Base-by-base conservation (phyloP, 2,113 vertebrate species). In the Callocephalon fimbriatum region DNA sequence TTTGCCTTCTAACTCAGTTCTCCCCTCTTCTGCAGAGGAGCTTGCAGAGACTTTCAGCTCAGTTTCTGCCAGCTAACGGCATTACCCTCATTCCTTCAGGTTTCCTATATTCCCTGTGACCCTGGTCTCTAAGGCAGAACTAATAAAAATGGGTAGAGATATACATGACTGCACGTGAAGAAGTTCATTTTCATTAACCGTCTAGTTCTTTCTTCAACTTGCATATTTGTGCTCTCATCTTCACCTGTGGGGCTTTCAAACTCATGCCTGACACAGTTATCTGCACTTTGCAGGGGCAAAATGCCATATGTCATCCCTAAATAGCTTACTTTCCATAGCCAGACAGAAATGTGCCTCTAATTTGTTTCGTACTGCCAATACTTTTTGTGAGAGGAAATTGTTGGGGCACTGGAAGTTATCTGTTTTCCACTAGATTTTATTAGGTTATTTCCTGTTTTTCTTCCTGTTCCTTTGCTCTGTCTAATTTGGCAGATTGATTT, bases 371-470 rank as follows among this genome's bases (percentile, higher is more conserved):
- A 51, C 31, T 89, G 88, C 56, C 93, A 93, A 89, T 96, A 91
- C 58, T 91, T 93, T 92, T 73, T 85, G 86, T 76, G 61, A 95
- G 91, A 97, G 94, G 96, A 97, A 97, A 97, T 96, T 91, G 83
- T 97, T 97, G 88, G 88, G 92, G 86, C 96, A 79, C 94, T 96
- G 83, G 70, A 97, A 92, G 94, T 93, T 97, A 97, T 97, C 97
- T 97, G 95, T 97, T 97, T 97, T 91, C 88, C 54, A 88, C 88
- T 97, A 92, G 91, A 96, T 95, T 96, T 97, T 96, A 96, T 89
- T 94, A 84, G 95, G 91, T 87, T 97, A 76, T 95, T 97, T 97
- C 97, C 97, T 97, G 97, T 95, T 97, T 97, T 97, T 93, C 96
- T 97, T 97, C 94, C 92, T 95, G 80, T 76, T 97, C 94, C 89